Evolutionary conservation across 1,140 invertebrate species (phyloP).

Genomic region (Bombus confusus): DNA sequence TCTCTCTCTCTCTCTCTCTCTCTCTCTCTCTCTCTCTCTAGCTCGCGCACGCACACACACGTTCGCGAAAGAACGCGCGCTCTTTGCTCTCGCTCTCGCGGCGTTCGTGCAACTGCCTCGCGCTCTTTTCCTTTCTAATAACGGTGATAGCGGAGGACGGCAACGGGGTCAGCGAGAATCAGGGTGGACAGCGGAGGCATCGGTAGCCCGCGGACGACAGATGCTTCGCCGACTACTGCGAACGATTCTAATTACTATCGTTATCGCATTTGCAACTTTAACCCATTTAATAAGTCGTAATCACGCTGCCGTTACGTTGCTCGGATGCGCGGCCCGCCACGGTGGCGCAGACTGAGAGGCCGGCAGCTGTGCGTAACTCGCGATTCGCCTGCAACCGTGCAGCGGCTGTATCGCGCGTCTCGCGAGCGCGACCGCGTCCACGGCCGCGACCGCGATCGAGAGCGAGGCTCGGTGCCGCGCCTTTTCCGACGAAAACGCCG

Average conservation of each 20-base stretch:
- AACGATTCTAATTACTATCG: conserved; percentile 76
- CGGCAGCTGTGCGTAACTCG: too few species aligned
- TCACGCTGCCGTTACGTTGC: conserved; percentile 53
- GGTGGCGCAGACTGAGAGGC: too few species aligned
- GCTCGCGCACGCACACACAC: not conserved
- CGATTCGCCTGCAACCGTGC: too few species aligned
- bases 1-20: conserved; percentile 7
- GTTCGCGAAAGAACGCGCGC: not conserved
- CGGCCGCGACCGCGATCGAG: not conserved
- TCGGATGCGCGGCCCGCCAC: conserved; percentile 14
- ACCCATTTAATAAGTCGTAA: conserved; percentile 80
- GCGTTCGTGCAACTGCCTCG: not conserved
- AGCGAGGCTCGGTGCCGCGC: not conserved
- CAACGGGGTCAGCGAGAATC: conserved; percentile 40
- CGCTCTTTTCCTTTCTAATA: not conserved
- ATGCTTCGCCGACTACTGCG: conserved; percentile 50
- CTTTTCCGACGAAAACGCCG: too few species aligned
- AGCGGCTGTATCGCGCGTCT: not conserved
- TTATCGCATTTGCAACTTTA: conserved; percentile 79
- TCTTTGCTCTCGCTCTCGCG: conserved; percentile 13
- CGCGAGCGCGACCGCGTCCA: not conserved
- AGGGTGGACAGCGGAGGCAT: conserved; percentile 24
- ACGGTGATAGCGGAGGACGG: not conserved
- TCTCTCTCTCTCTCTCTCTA: conserved; percentile 1
- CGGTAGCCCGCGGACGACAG: not conserved